Percentiles rank a stretch among this genome's conserved stretches.
phyloP scores from a whole-genome alignment of 2,888 invertebrate genomes.

The Pedicia rivosa region DNA sequence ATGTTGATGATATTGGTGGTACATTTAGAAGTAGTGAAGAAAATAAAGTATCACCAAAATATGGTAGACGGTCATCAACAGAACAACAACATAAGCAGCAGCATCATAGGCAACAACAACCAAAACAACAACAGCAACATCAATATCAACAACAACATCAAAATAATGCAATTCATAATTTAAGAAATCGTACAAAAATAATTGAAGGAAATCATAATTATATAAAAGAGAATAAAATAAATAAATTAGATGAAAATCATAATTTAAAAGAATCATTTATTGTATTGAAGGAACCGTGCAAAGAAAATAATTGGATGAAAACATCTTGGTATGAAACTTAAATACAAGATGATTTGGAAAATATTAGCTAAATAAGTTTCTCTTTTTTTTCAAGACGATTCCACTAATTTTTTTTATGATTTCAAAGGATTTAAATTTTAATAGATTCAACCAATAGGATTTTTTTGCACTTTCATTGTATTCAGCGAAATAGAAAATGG shows the following conservation, averaged over 20 bases:
- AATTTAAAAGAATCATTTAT: slow-evolving; percentile 20
- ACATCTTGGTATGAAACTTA: slow-evolving; percentile 28
- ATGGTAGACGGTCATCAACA: slow-evolving; percentile 20
- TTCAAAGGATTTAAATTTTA: too few species aligned
- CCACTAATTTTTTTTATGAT: too few species aligned
- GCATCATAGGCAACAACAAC: neutral
- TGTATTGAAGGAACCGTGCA: slow-evolving; percentile 26
- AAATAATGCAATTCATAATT: neutral
- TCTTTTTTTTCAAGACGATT: too few species aligned
- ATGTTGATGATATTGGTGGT: slow-evolving; percentile 19
- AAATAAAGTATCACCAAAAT: slow-evolving; percentile 22
- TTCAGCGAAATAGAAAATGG: too few species aligned
- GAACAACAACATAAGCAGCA: neutral
- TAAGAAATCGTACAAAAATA: slow-evolving; percentile 21
- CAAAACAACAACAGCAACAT: too few species aligned
- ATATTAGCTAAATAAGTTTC: neutral
- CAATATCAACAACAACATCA: too few species aligned
- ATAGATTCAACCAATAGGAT: too few species aligned
- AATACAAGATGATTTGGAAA: slow-evolving; percentile 3
- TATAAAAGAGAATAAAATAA: slow-evolving; percentile 12
- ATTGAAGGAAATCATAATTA: slow-evolving; percentile 26
- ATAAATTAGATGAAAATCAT: too few species aligned
- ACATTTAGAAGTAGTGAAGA: slow-evolving; percentile 11
- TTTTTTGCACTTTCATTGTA: too few species aligned
- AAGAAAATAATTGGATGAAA: slow-evolving; percentile 28